These are phyloP conservation scores for Philantomba maxwellii DNA, from an alignment of 2,113 vertebrate species.

Conservation along the genomic window DNA sequence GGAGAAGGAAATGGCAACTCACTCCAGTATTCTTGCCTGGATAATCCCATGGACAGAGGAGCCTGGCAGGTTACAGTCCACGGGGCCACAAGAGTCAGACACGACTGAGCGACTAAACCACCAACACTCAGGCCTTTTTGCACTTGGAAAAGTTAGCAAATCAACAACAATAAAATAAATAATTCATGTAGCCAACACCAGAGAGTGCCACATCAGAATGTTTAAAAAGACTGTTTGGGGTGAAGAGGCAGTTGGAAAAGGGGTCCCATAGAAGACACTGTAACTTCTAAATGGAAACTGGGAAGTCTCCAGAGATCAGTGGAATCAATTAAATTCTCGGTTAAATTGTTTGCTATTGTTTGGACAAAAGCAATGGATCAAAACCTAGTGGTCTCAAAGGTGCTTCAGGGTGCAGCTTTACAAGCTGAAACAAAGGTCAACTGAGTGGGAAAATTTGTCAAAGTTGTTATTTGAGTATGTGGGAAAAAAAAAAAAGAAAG, in stretches of 20 bases:
- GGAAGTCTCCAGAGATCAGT: neutral
- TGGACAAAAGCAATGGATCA: conserved; percentile 31
- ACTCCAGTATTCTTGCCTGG: neutral
- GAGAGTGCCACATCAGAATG: neutral
- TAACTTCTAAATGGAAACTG: neutral
- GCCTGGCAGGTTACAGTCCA: neutral
- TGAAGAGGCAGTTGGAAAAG: neutral
- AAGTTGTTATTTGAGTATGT: conserved; percentile 46
- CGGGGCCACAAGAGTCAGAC: neutral
- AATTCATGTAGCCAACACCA: neutral
- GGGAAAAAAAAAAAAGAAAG: neutral
- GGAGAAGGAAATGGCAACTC: neutral
- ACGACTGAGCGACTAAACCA: rapidly evolving
- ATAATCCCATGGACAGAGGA: neutral
- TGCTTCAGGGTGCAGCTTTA: neutral
- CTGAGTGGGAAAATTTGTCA: conserved; percentile 46
- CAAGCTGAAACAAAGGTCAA: conserved; percentile 40
- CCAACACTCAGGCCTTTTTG: neutral
- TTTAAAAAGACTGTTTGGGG: neutral
- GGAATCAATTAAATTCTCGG: neutral
- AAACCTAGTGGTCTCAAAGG: neutral
- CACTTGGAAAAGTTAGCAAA: neutral
- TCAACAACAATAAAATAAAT: neutral
- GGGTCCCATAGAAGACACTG: neutral
- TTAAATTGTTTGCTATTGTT: conserved; percentile 2